A percentile compares a stretch with the other conserved stretches of the same genome.
These are phyloP conservation scores for Athripsodes cinereus DNA, from an alignment of 2,888 invertebrate species.

Conservation along the genomic window DNA sequence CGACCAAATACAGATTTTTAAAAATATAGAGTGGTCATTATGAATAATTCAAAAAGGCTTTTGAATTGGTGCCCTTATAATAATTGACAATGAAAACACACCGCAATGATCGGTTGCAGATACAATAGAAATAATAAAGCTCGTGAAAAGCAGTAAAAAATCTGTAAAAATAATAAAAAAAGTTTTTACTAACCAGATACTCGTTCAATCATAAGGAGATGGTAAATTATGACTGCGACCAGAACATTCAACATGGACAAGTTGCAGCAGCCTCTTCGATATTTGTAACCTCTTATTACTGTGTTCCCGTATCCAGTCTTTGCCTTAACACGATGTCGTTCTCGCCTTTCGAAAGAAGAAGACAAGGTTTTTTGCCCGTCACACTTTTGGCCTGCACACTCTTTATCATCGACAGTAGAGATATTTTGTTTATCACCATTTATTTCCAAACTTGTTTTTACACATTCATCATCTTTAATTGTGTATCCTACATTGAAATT, in stretches of 20 bases:
- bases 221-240: not conserved
- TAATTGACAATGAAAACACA: too few species aligned
- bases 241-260: not conserved
- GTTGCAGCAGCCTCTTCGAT: not conserved
- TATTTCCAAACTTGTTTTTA: not conserved
- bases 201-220: not conserved
- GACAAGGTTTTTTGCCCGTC: not conserved
- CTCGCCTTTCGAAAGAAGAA: not conserved
- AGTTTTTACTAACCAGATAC: not conserved
- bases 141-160: too few species aligned
- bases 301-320: not conserved
- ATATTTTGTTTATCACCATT: not conserved
- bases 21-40: too few species aligned
- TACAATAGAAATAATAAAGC: too few species aligned
- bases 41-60: too few species aligned
- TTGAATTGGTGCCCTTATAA: too few species aligned
- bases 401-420: not conserved
- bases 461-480: not conserved
- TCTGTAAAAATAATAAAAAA: too few species aligned
- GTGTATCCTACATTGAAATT: not conserved
- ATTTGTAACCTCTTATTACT: not conserved
- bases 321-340: not conserved
- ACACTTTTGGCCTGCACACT: not conserved
- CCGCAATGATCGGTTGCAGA: too few species aligned
- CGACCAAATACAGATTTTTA: too few species aligned